Evolutionary conservation across 2,113 vertebrate genomes (phyloP), one percentile per base, ranked within the genome.

Genomic region (Leuciscus idus): DNA sequence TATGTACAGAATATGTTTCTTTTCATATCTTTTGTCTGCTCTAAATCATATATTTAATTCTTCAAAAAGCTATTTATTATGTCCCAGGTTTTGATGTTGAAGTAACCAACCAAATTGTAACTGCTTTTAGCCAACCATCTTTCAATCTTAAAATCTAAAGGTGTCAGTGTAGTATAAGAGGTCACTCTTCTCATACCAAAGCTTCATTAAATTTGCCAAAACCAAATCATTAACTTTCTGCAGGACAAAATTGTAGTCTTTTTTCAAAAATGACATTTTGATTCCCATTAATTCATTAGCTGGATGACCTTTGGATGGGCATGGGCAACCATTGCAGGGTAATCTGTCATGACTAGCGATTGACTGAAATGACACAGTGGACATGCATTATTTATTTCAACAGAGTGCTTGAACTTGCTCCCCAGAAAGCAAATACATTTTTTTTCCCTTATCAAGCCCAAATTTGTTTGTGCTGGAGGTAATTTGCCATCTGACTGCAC

Each of bases 131-230:
- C 46, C 23, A 28, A 26, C 23, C 73, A 17, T 0, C 30, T 50
- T 66, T 50, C 23, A 59, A 68, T 26, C 15, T 76, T 74, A 48
- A 80, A 66, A 64, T 90, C 90, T 91, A 81, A 91, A 88, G 92
- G 86, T 92, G 91, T 92, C 92, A 92, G 86, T 88, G 88, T 81
- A 89, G 92, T 79, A 46, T 83, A 33, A 6, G 59, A 52, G 21
- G 39, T 50, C 28, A 11, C 33, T 26, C 4, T 66, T 70, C 30
- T 43, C 64, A 83, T 39, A 17, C 52, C 72, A 80, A 55, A 52
- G 46, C 28, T 85, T 90, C 28, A 86, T 43, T 64, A 82, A 48
- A 61, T 17, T 28, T 46, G 64, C 82, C 81, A 6, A n/a, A 88
- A 83, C 70, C 87, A 62, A 82, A 43, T 48, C 61, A 72, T 17